phyloP scores from a whole-genome alignment of 2,888 invertebrate species.

The Calameuta filiformis region DNA sequence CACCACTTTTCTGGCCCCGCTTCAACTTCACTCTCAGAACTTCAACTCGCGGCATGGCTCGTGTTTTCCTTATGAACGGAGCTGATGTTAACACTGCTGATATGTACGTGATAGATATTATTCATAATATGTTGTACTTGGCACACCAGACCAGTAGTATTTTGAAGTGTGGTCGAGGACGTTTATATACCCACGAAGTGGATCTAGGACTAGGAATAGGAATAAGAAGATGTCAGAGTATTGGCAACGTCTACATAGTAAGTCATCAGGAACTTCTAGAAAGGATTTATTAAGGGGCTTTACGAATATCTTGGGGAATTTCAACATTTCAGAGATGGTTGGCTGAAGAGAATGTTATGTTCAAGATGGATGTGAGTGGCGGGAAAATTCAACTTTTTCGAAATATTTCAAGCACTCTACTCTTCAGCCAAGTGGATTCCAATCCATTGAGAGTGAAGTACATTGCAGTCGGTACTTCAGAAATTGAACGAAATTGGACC shows the following conservation, averaged over 20 bases:
- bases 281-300: slow-evolving; percentile 1
- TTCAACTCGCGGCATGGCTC: slow-evolving; percentile 22
- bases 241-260: slow-evolving; percentile 31
- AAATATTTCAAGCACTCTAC: slow-evolving; percentile 21
- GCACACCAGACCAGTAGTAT: slow-evolving; percentile 27
- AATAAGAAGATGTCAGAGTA: slow-evolving; percentile 25
- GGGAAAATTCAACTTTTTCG: slow-evolving; percentile 22
- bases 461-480: slow-evolving; percentile 16
- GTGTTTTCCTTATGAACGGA: slow-evolving; percentile 28
- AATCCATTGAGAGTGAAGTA: slow-evolving; percentile 20
- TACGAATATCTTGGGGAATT: neutral
- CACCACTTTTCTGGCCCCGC: slow-evolving; percentile 26
- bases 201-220: slow-evolving; percentile 28
- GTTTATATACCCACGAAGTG: slow-evolving; percentile 23
- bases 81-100: slow-evolving; percentile 21
- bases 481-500: slow-evolving; percentile 23
- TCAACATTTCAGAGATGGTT: slow-evolving; percentile 25
- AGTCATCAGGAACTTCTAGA: neutral
- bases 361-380: slow-evolving; percentile 22
- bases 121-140: slow-evolving; percentile 22
- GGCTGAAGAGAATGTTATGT: slow-evolving; percentile 26
- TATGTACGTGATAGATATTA: slow-evolving; percentile 33
- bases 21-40: slow-evolving; percentile 32
- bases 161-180: slow-evolving; percentile 30
- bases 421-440: slow-evolving; percentile 21